phyloP scores from a whole-genome alignment of 2,888 invertebrate species.

The Drosophila austrosaltans region DNA sequence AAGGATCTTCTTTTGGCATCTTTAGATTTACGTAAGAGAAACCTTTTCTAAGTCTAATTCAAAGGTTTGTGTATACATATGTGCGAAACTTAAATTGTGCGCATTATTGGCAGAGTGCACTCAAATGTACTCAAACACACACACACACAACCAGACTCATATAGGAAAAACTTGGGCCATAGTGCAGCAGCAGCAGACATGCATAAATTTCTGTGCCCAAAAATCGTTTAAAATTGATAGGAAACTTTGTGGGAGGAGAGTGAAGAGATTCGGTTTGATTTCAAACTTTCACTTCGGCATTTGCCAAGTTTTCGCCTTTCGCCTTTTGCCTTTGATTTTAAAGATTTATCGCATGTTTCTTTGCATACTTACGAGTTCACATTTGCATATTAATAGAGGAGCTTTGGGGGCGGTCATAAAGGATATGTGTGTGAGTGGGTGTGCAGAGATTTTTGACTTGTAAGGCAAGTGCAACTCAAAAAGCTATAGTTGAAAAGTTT shows the following conservation, averaged over 20 bases:
- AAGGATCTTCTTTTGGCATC: conserved; percentile 13
- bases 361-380: conserved; percentile 72
- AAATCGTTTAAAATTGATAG: conserved; percentile 61
- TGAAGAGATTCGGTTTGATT: conserved; percentile 39
- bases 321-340: conserved; percentile 69
- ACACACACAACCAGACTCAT: conserved; percentile 7
- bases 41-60: conserved; percentile 30
- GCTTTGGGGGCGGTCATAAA: too few species aligned
- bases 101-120: conserved; percentile 78
- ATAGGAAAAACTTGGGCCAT: conserved; percentile 6
- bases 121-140: conserved; percentile 49
- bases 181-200: conserved; percentile 57
- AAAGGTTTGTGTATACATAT: conserved; percentile 34
- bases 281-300: conserved; percentile 74
- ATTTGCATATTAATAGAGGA: conserved; percentile 73
- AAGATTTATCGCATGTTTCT: conserved; percentile 71
- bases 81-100: conserved; percentile 73
- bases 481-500: conserved; percentile 1
- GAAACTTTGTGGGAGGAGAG: conserved; percentile 12
- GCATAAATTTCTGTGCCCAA: conserved; percentile 67
- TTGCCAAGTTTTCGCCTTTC: conserved; percentile 60
- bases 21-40: neutral
- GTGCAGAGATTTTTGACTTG: neutral
- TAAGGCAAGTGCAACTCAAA: conserved; percentile 8
- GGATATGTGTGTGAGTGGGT: neutral